Percentiles rank a stretch among this genome's conserved stretches.
Evolutionary conservation across 2,888 invertebrate genomes (phyloP).

Genomic region (Mythimna impura): DNA sequence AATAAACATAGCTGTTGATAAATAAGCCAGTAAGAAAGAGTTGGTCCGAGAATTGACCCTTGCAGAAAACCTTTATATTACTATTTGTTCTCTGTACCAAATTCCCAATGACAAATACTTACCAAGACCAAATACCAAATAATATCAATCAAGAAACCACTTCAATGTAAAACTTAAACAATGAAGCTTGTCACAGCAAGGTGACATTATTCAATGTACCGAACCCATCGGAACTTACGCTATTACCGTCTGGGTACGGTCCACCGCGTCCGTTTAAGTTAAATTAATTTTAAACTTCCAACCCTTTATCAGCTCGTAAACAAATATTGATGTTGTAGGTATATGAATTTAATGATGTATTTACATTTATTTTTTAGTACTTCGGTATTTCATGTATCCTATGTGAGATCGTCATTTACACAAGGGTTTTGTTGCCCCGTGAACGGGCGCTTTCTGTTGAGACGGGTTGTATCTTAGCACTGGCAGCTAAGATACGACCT

Average conservation of each 20-base stretch:
- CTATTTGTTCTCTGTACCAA: no score
- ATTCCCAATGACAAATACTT: background rate
- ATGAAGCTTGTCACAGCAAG: conserved; percentile 43
- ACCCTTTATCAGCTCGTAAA: conserved; percentile 47
- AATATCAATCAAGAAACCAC: background rate
- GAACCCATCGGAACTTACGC: conserved; percentile 53
- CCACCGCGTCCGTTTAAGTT: conserved; percentile 50
- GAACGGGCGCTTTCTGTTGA: no score
- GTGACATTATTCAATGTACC: conserved; percentile 60
- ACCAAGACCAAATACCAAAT: background rate
- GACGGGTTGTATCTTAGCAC: no score
- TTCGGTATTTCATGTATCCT: background rate
- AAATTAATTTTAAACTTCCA: conserved; percentile 60
- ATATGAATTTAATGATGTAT: conserved; percentile 12
- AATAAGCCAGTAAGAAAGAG: background rate
- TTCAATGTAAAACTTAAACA: conserved; percentile 46
- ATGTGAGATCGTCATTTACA: background rate
- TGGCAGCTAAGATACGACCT: no score
- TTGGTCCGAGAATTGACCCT: background rate
- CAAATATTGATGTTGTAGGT: conserved; percentile 29
- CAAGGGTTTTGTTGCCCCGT: background rate
- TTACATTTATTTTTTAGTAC: background rate
- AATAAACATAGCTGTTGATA: background rate
- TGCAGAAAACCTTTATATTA: background rate
- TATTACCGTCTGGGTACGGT: conserved; percentile 45